These are phyloP conservation scores for Leptinotarsa juncta DNA, from an alignment of 2,888 invertebrate species.

Conservation along the genomic window DNA sequence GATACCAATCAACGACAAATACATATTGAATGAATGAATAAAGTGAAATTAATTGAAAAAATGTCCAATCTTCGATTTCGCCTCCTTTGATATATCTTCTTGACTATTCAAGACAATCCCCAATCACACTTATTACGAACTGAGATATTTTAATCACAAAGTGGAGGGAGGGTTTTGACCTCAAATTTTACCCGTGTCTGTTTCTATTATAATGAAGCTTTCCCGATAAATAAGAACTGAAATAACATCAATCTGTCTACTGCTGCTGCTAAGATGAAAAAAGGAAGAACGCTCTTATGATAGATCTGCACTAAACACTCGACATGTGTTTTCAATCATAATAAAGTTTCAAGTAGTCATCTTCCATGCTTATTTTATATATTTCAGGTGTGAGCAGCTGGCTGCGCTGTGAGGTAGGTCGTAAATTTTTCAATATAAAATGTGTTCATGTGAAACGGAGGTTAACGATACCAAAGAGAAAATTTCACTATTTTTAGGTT, in stretches of 20 bases:
- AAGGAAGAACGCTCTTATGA: constrained; percentile 13
- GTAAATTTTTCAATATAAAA: constrained; percentile 13
- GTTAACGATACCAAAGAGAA: not conserved
- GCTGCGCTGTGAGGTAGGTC: constrained; percentile 20
- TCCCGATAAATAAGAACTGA: constrained; percentile 12
- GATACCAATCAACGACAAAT: too few species aligned
- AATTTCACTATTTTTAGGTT: not conserved
- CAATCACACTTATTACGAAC: not conserved
- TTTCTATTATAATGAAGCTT: constrained; percentile 13
- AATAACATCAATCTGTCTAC: constrained; percentile 21
- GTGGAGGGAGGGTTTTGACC: constrained; percentile 7
- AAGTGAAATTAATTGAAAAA: too few species aligned
- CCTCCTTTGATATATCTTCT: too few species aligned
- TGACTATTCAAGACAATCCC: too few species aligned
- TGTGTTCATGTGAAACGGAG: not conserved
- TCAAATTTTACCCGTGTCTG: constrained; percentile 10
- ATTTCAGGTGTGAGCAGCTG: constrained; percentile 27
- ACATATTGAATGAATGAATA: too few species aligned
- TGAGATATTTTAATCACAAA: not conserved
- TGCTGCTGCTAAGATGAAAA: constrained; percentile 1
- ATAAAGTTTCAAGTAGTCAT: constrained; percentile 22
- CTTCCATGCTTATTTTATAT: constrained; percentile 18
- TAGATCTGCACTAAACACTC: constrained; percentile 14
- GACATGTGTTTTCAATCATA: constrained; percentile 27
- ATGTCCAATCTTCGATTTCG: too few species aligned